Base-by-base conservation (phyloP, 2,888 invertebrate genomes). In the Phengaris alcon region DNA sequence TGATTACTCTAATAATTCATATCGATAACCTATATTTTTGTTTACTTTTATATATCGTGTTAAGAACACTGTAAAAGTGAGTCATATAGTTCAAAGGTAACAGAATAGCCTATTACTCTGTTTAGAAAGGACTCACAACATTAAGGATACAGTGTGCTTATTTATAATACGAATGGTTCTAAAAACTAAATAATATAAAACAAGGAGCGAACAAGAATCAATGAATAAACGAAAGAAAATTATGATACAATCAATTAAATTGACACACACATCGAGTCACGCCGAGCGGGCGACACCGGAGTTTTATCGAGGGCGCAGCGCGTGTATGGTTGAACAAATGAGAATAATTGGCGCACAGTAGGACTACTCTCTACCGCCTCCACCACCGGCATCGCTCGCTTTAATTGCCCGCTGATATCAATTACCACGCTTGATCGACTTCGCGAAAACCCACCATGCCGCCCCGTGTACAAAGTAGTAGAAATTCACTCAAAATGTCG, bases 401-500 rank as follows among this genome's bases (percentile, higher is more conserved):
- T 88, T 90, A 89, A 91, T 90, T 89, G 90, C 89, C 87, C 86
- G 88, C 87, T 88, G 88, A 89, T 91, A 90, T 90, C 89, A 91
- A 90, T 90, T 87, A 88, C 86, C 86, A 84, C 85, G 85, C 89
- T 86, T 89, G 87, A 85, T 82, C 81, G 87, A 87, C 84, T 87
- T 86, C 84, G 88, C 87, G 84, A 86, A 88, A 86, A 82, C 84
- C 81, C 84, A 86, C 88, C 83, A 81, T 80, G 82, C 81, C 81
- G 81, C 81, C 86, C 86, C 82, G 80, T 83, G 84, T 87, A 22
- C 22, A 1, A 0, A 87, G 85, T 82, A 86, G 83, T 85, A 87
- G 88, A 90, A 85, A 90, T 92, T 90, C 89, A 90, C 88, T 91
- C 87, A 89, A 89, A 92, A 88, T 88, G 90, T 90, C 90, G 89